phyloP scores from a whole-genome alignment of 2,113 vertebrate species.

The Coryphaenoides rupestris region DNA sequence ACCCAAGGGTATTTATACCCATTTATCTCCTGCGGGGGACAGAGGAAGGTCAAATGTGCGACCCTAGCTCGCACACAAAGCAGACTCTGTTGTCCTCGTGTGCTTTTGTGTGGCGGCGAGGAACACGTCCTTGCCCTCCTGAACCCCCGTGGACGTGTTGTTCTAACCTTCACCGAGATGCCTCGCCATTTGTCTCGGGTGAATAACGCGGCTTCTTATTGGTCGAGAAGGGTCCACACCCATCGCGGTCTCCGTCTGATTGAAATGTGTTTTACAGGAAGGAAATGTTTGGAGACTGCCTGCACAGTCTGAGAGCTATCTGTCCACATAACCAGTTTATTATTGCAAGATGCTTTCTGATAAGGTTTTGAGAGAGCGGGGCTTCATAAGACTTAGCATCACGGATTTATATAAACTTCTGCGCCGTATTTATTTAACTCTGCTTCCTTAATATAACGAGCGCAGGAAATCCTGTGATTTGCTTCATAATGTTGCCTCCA shows the following conservation, averaged over 20 bases:
- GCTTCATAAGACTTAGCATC: no score
- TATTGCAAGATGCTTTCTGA: no score
- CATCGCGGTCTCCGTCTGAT: constrained; percentile 9
- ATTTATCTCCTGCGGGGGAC: constrained; percentile 8
- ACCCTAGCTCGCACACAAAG: constrained; percentile 9
- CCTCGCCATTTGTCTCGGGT: constrained; percentile 50
- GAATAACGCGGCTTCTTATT: constrained; percentile 32
- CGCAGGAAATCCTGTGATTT: no score
- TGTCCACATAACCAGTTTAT: no score
- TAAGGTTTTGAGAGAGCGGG: no score
- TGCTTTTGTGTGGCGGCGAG: constrained; percentile 29
- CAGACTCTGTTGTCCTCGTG: constrained; percentile 28
- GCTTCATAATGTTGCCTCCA: no score
- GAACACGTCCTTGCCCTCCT: constrained; percentile 23
- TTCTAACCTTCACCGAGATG: constrained; percentile 53
- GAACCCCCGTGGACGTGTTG: constrained; percentile 39
- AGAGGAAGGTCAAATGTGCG: constrained; percentile 21
- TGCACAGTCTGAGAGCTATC: no score
- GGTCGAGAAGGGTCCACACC: constrained; percentile 39
- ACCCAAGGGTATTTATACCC: constrained; percentile 3
- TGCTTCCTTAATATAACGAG: no score
- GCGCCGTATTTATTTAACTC: no score
- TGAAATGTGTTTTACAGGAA: constrained; percentile 9
- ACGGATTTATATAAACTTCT: no score
- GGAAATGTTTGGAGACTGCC: not conserved